These are phyloP conservation scores for Rhaphigaster nebulosa DNA, from an alignment of 2,888 invertebrate species.

Conservation along the genomic window DNA sequence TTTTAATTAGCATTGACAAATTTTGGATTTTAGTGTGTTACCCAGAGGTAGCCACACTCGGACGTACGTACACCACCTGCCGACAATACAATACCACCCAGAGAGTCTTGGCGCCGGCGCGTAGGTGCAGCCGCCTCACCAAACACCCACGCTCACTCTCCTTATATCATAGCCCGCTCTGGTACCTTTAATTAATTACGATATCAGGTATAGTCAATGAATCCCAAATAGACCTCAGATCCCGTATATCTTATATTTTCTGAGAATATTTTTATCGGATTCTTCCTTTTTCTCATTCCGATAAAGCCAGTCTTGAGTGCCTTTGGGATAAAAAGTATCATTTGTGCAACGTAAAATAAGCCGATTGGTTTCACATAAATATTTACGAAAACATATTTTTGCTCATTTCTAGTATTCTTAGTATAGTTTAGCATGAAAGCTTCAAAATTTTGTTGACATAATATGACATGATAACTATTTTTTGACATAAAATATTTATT, in stretches of 20 bases:
- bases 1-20: not conserved
- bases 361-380: not conserved
- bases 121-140: conserved; percentile 10
- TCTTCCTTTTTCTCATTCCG: not conserved
- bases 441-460: too few species aligned
- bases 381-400: not conserved
- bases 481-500: too few species aligned
- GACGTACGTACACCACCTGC: not conserved
- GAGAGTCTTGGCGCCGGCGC: conserved; percentile 15
- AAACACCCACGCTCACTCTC: not conserved
- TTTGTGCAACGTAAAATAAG: not conserved
- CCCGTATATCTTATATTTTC: conserved; percentile 6
- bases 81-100: not conserved
- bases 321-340: not conserved
- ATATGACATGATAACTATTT: too few species aligned
- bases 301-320: not conserved
- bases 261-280: not conserved
- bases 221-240: not conserved
- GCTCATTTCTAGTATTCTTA: not conserved
- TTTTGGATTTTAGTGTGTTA: not conserved
- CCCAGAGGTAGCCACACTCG: not conserved
- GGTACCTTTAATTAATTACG: conserved; percentile 20
- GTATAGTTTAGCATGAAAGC: too few species aligned
- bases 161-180: not conserved
- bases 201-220: conserved; percentile 18